Percentiles rank a stretch among this genome's conserved stretches.
These are phyloP conservation scores for Drosophila lacicola DNA, from an alignment of 2,888 invertebrate species.

Conservation along the genomic window DNA sequence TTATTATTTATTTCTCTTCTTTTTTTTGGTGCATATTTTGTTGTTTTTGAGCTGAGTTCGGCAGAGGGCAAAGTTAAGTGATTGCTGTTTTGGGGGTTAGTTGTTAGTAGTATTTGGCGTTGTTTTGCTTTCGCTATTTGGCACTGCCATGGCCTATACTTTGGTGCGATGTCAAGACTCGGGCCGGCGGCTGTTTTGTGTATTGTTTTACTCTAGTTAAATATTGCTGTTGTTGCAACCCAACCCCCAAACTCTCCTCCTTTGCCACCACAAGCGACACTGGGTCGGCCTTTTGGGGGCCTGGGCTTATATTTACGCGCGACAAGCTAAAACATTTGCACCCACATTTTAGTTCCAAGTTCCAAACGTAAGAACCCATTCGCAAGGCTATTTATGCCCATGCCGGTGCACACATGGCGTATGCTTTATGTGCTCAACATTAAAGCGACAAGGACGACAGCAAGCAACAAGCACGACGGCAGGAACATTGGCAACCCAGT, in stretches of 20 bases:
- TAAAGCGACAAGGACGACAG: conserved; percentile 36
- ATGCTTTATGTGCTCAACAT: conserved; percentile 55
- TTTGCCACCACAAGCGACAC: neutral
- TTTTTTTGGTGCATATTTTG: conserved; percentile 8
- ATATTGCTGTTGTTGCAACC: conserved; percentile 1
- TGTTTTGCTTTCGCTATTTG: conserved; percentile 29
- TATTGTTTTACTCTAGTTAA: conserved; percentile 13
- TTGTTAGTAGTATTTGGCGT: conserved; percentile 51
- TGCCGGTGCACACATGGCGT: conserved; percentile 59
- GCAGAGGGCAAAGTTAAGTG: conserved; percentile 61
- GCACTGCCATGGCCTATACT: neutral
- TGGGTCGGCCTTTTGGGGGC: conserved; percentile 9
- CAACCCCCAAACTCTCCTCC: too few species aligned
- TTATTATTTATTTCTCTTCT: conserved; percentile 5
- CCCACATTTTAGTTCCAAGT: conserved; percentile 12
- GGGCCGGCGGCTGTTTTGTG: conserved; percentile 14
- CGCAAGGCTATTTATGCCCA: conserved; percentile 43
- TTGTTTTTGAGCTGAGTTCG: conserved; percentile 13
- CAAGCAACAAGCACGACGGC: neutral
- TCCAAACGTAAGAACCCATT: conserved; percentile 21
- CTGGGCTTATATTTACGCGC: neutral
- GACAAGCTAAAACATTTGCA: conserved; percentile 25
- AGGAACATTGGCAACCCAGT: conserved; percentile 25
- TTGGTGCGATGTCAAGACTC: conserved; percentile 1
- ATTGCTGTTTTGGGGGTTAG: conserved; percentile 57